These are phyloP conservation scores for Uropetala carovei DNA, from an alignment of 2,888 invertebrate genomes.

Conservation along the genomic window DNA sequence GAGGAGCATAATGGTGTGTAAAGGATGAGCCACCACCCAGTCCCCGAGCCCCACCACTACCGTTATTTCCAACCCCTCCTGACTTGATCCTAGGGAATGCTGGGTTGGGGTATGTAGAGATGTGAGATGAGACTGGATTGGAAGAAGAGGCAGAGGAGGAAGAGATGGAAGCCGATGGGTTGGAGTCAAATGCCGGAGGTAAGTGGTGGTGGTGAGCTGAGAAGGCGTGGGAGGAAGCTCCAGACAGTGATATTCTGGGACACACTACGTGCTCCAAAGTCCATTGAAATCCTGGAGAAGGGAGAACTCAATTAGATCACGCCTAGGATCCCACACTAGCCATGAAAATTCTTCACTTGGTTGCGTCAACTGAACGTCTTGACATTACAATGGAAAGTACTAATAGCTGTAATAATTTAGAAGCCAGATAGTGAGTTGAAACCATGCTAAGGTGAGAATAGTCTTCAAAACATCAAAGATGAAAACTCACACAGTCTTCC, in stretches of 20 bases:
- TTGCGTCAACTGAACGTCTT: slow-evolving; percentile 35
- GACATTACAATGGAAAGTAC: slow-evolving; percentile 22
- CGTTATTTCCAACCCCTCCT: slow-evolving; percentile 61
- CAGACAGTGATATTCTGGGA: slow-evolving; percentile 64
- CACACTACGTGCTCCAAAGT: slow-evolving; percentile 82
- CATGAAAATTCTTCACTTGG: slow-evolving; percentile 44
- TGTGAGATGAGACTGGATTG: slow-evolving; percentile 64
- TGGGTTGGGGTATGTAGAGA: slow-evolving; percentile 62
- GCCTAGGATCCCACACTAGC: slow-evolving; percentile 61
- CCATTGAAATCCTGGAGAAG: slow-evolving; percentile 89
- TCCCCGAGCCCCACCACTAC: slow-evolving; percentile 61
- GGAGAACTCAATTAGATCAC: slow-evolving; percentile 67
- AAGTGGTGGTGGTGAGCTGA: slow-evolving; percentile 64
- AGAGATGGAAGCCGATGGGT: slow-evolving; percentile 62
- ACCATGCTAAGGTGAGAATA: slow-evolving; percentile 51
- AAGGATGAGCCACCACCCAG: slow-evolving; percentile 60
- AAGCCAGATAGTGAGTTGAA: slow-evolving; percentile 51
- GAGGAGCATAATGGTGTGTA: slow-evolving; percentile 62
- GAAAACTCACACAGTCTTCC: background rate
- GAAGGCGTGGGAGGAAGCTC: slow-evolving; percentile 64
- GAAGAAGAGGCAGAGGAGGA: slow-evolving; percentile 61
- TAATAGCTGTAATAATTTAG: slow-evolving; percentile 35
- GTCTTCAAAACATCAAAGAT: background rate
- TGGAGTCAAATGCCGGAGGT: slow-evolving; percentile 64
- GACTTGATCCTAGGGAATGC: slow-evolving; percentile 62